Evolutionary conservation across 2,888 invertebrate species (phyloP).

Genomic region (Crioceris asparagi): DNA sequence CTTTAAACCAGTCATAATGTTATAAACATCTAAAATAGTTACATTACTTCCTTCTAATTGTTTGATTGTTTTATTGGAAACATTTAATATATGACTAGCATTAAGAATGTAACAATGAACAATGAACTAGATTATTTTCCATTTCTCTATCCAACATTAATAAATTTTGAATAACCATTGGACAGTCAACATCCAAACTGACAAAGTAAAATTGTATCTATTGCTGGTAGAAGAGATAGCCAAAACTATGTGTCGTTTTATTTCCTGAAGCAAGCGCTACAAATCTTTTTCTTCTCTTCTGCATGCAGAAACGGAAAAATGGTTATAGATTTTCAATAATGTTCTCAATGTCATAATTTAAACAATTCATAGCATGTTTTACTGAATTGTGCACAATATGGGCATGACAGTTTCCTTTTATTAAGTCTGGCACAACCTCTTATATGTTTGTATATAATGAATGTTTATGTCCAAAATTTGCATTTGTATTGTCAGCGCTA

Average conservation of each 20-base stretch:
- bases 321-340: conserved; percentile 16
- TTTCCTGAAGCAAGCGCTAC: conserved; percentile 16
- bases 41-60: not conserved
- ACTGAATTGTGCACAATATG: conserved; percentile 19
- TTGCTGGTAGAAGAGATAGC: not conserved
- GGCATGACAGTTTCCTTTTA: conserved; percentile 20
- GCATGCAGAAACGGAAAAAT: conserved; percentile 15
- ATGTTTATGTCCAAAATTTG: conserved; percentile 24
- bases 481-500: conserved; percentile 29
- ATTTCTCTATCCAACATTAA: too few relatives aligned
- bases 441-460: conserved; percentile 16
- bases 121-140: too few relatives aligned
- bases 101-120: too few relatives aligned
- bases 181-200: conserved; percentile 4
- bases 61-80: not conserved
- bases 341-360: conserved; percentile 17
- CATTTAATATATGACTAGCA: too few relatives aligned
- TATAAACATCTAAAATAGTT: conserved; percentile 3
- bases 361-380: conserved; percentile 16
- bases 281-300: conserved; percentile 16
- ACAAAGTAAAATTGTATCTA: conserved; percentile 5
- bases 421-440: conserved; percentile 12
- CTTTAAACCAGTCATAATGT: too few relatives aligned
- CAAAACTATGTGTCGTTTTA: conserved; percentile 8
- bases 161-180: conserved; percentile 3